Evolutionary conservation across 2,888 invertebrate genomes (phyloP).

Genomic region (Scaptomyza caliginosa): DNA sequence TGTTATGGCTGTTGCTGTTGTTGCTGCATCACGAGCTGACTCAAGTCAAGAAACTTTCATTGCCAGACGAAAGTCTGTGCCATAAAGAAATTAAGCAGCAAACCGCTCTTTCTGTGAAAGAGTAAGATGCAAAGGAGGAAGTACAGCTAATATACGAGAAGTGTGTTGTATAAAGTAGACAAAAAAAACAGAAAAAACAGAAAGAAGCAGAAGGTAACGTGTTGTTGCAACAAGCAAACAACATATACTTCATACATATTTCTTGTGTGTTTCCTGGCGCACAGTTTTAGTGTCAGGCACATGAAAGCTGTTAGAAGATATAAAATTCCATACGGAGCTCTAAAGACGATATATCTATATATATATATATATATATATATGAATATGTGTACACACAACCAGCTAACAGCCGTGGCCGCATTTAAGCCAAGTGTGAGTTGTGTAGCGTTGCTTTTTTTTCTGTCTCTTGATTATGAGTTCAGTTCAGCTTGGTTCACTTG

Average conservation of each 20-base stretch:
- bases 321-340: conserved; percentile 46
- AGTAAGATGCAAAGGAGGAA: not conserved
- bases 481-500: conserved; percentile 47
- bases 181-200: not conserved
- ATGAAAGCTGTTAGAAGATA: conserved; percentile 60
- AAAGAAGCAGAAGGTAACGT: conserved; percentile 32
- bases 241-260: conserved; percentile 5
- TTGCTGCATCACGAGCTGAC: conserved; percentile 39
- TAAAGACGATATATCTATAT: not conserved
- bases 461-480: not conserved
- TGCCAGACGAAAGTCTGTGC: conserved; percentile 71
- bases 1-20: conserved; percentile 37
- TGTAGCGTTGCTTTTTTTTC: conserved; percentile 34
- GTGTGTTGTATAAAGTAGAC: conserved; percentile 4
- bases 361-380: not conserved
- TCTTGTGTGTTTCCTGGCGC: conserved; percentile 44
- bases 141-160: not conserved
- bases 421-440: conserved; percentile 52
- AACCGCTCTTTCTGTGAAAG: conserved; percentile 27
- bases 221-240: conserved; percentile 46
- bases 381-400: not conserved
- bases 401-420: conserved; percentile 57
- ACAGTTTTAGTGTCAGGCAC: conserved; percentile 54
- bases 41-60: conserved; percentile 71
- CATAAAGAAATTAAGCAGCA: conserved; percentile 66